phyloP scores from a whole-genome alignment of 2,888 invertebrate species.

The Spodoptera littoralis region DNA sequence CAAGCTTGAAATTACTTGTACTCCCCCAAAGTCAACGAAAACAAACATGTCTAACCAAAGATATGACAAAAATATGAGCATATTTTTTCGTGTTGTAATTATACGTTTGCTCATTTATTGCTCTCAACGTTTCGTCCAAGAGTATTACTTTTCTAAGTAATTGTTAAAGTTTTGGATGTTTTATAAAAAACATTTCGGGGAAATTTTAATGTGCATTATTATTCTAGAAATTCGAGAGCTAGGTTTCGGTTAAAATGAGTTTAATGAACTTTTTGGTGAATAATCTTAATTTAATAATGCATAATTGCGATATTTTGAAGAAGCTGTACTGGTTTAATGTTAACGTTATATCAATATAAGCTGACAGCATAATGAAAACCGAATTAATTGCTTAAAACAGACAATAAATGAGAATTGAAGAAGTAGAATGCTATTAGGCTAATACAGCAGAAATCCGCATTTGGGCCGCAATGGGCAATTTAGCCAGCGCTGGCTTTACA shows the following conservation, averaged over 20 bases:
- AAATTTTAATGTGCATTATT: neutral
- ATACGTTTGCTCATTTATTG: neutral
- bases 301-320: constrained; percentile 9
- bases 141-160: neutral
- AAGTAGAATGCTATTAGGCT: constrained; percentile 80
- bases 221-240: constrained; percentile 3
- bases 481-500: constrained; percentile 79
- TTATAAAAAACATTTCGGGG: neutral
- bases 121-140: neutral
- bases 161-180: too few relatives aligned
- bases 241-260: neutral
- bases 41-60: too few relatives aligned
- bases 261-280: neutral
- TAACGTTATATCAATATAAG: constrained; percentile 43
- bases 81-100: neutral
- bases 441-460: constrained; percentile 81
- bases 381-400: constrained; percentile 68
- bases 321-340: constrained; percentile 10
- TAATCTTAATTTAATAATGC: constrained; percentile 9
- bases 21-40: too few relatives aligned
- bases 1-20: too few relatives aligned
- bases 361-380: constrained; percentile 58
- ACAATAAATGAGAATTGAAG: constrained; percentile 79
- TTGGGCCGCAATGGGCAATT: constrained; percentile 82
- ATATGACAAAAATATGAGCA: neutral